phyloP scores from a whole-genome alignment of 2,113 vertebrate species.

The Fulica atra region DNA sequence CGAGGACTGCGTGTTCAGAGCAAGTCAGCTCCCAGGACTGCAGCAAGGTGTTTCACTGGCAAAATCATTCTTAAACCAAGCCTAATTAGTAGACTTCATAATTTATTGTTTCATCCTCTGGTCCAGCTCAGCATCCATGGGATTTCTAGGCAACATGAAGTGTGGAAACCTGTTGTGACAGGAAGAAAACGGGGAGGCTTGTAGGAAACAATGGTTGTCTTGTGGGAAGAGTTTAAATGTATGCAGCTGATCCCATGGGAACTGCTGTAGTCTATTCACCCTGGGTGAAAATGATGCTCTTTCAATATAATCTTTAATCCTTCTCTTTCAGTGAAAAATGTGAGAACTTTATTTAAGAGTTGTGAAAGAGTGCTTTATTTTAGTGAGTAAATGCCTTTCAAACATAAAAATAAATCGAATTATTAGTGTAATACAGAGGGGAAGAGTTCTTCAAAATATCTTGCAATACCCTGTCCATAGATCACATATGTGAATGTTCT shows the following conservation, averaged over 20 bases:
- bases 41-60: neutral
- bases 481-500: neutral
- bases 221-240: conserved; percentile 66
- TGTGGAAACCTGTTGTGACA: conserved; percentile 44
- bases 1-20: neutral
- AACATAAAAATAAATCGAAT: conserved; percentile 10
- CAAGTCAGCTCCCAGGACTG: neutral
- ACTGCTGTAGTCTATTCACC: conserved; percentile 53
- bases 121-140: neutral
- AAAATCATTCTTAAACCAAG: neutral
- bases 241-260: conserved; percentile 71
- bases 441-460: neutral
- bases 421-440: neutral
- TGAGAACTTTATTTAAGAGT: conserved; percentile 56
- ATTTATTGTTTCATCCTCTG: neutral
- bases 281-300: conserved; percentile 74
- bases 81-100: neutral
- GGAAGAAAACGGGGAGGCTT: neutral
- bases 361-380: neutral
- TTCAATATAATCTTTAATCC: conserved; percentile 74
- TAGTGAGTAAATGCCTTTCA: neutral
- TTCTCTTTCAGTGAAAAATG: conserved; percentile 67
- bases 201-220: conserved; percentile 64
- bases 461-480: neutral
- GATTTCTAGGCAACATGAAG: neutral